Conservation (phyloP, 2,888 invertebrate species). For the Parascotia fuliginaria region DNA sequence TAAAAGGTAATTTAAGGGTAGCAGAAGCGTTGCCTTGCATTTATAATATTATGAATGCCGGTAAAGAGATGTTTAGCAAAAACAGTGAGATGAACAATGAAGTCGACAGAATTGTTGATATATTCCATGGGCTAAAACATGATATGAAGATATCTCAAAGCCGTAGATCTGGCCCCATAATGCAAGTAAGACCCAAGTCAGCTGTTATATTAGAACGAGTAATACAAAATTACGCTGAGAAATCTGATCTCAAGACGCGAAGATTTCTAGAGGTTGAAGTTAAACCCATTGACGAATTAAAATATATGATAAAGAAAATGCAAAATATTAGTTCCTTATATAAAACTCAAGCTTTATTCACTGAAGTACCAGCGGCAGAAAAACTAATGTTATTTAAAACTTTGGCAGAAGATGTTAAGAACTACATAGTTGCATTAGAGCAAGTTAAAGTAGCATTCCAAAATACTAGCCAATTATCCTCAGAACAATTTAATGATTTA, state of each 20-base stretch:
- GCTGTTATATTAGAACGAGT: conserved; percentile 70
- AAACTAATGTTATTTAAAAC: conserved; percentile 63
- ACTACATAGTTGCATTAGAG: conserved; percentile 51
- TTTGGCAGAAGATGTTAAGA: conserved; percentile 55
- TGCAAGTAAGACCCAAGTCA: conserved; percentile 58
- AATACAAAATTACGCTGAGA: conserved; percentile 57
- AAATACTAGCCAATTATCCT: conserved; percentile 35
- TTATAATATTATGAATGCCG: conserved; percentile 61
- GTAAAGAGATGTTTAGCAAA: conserved; percentile 21
- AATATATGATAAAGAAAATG: conserved; percentile 52
- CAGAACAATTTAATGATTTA: conserved; percentile 47
- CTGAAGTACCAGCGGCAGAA: conserved; percentile 55
- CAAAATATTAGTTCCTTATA: conserved; percentile 54
- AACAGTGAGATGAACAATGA: conserved; percentile 21
- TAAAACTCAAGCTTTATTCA: conserved; percentile 55
- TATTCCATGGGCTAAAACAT: conserved; percentile 59
- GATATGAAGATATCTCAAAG: conserved; percentile 49
- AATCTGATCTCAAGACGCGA: conserved; percentile 42
- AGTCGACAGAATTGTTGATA: conserved; percentile 51
- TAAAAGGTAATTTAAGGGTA: conserved; percentile 53
- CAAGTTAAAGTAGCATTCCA: conserved; percentile 50
- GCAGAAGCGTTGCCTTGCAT: conserved; percentile 71
- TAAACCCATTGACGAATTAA: conserved; percentile 58
- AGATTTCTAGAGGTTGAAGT: conserved; percentile 40
- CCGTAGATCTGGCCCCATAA: conserved; percentile 47